These are phyloP conservation scores for Bembecia ichneumoniformis DNA, from an alignment of 2,888 invertebrate species.

Conservation along the genomic window DNA sequence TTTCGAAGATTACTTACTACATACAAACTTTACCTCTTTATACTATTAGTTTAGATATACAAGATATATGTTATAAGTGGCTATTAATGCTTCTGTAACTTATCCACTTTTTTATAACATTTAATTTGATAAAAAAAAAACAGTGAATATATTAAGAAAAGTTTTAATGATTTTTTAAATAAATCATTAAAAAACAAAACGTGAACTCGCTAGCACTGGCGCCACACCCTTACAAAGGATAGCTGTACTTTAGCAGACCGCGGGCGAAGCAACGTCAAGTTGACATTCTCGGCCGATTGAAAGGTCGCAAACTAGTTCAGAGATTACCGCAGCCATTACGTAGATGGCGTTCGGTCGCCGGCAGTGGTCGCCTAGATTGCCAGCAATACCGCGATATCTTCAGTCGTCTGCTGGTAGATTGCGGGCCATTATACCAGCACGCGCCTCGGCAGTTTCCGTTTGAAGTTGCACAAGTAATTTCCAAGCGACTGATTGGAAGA, in stretches of 20 bases:
- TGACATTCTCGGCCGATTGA: conserved; percentile 35
- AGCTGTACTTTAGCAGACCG: conserved; percentile 43
- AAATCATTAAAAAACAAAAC: too few species aligned
- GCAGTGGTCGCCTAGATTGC: conserved; percentile 41
- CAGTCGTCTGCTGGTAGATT: conserved; percentile 37
- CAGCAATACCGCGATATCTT: conserved; percentile 17
- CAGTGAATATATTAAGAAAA: too few species aligned
- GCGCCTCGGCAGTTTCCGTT: conserved; percentile 30
- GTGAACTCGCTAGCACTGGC: background rate
- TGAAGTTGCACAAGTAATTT: conserved; percentile 16
- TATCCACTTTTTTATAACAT: too few species aligned
- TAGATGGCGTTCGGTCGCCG: conserved; percentile 32
- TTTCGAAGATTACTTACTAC: too few species aligned
- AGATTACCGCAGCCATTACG: conserved; percentile 34
- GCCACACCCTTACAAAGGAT: background rate
- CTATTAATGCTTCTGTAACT: too few species aligned
- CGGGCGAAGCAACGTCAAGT: conserved; percentile 23
- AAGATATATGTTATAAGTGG: too few species aligned
- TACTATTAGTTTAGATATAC: too few species aligned
- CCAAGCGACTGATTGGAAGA: conserved; percentile 20
- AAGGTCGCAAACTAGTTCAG: conserved; percentile 38
- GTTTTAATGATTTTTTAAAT: too few species aligned
- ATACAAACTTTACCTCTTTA: too few species aligned
- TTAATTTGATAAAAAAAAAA: too few species aligned
- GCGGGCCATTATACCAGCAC: conserved; percentile 41